phyloP scores from a whole-genome alignment of 1,140 invertebrate genomes.

The Ditylenchus dipsaci region DNA sequence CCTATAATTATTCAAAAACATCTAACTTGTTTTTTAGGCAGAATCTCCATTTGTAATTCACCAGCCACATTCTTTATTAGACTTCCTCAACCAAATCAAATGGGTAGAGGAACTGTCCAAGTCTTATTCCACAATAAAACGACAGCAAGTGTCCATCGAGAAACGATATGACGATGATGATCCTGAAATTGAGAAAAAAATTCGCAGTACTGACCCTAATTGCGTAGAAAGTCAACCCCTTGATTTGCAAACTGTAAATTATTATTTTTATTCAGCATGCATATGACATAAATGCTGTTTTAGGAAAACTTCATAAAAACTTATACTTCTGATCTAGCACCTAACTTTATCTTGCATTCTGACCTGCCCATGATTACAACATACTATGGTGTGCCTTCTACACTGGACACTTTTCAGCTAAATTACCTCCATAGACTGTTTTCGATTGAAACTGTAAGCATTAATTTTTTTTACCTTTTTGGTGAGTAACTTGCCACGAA shows the following conservation, averaged over 20 bases:
- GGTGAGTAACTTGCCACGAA: no score
- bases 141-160: conserved; percentile 1
- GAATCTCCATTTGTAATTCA: conserved; percentile 1
- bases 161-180: conserved; percentile 13
- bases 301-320: conserved; percentile 12
- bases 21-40: background rate
- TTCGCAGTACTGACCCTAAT: conserved; percentile 6
- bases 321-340: conserved; percentile 14
- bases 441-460: background rate
- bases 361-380: no score
- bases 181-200: conserved; percentile 23
- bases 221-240: conserved; percentile 7
- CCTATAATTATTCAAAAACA: no score
- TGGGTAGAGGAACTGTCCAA: background rate
- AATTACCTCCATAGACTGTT: background rate
- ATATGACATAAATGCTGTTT: background rate
- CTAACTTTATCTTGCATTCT: background rate
- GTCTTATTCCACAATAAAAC: background rate
- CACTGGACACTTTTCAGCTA: conserved; percentile 7
- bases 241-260: conserved; percentile 6
- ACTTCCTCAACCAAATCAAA: conserved; percentile 8
- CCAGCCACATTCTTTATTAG: background rate
- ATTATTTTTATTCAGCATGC: background rate
- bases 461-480: no score
- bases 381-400: background rate